Evolutionary conservation across 2,113 vertebrate genomes (phyloP), one percentile per base, ranked within the genome.

Genomic region (Puffinus mauretanicus): DNA sequence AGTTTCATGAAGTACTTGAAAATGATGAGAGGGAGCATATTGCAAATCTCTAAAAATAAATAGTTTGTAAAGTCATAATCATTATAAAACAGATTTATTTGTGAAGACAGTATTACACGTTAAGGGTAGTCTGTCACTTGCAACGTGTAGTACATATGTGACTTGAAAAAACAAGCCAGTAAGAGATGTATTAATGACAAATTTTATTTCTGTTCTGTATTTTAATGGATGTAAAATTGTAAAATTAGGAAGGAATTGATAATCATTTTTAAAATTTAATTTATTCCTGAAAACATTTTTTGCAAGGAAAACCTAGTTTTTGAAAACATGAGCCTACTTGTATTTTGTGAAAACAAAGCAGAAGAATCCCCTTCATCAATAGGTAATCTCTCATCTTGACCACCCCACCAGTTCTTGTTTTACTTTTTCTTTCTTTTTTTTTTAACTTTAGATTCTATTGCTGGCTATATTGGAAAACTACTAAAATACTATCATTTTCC

Each of bases 401-500:
- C 40, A 77, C 52, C 46, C 34, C 38, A 62, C 58, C 47, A 24
- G 32, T 92, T 51, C 8, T 40, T 86, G 11, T 9, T 73, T 69
- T 86, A 76, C 44, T 80, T 82, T 88, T 87, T 90, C 51, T 89
- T 82, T 61, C 27, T n/a, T 92, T 93, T 88, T 88, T 84, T 58
- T 61, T 81, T 73, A 62, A 82, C n/a, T 88, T 94, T 75, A 95
- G 61, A 51, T 97, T 97, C 82, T 97, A 51, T 95, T 97, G 90
- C 97, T 97, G 95, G 97, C 95, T 97, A 66, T 92, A 94, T 96
- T 98, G 97, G 96, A 98, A 98, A 97, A 96, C 96, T 96, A 95
- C 95, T 97, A 97, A 98, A 98, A 97, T 97, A 91, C 95, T 98
- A 66, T 98, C 95, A 94, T 98, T 98, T 98, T 98, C 98, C 98